Conservation (phyloP, 2,797 vertebrate genomes). For the Chromobotia macracanthus region DNA sequence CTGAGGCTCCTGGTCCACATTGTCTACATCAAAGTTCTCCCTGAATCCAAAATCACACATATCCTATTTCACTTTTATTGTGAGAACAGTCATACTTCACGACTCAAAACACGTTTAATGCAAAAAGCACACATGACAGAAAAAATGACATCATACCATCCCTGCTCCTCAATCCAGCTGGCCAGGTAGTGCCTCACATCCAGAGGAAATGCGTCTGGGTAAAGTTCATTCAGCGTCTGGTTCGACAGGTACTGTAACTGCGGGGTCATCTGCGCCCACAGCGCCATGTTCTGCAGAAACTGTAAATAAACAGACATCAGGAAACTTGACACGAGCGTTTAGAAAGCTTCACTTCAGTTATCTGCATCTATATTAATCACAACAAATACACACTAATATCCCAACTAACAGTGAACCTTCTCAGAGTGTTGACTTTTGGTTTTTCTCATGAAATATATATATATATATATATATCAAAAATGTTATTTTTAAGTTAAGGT, state of each 20-base stretch:
- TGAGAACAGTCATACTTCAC: not conserved
- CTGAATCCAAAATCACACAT: constrained; percentile 58
- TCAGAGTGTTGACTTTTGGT: no score
- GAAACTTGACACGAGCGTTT: not conserved
- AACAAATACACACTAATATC: no score
- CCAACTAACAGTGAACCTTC: no score
- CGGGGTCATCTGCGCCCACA: constrained; percentile 75
- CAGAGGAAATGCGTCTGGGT: constrained; percentile 74
- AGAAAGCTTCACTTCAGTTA: not conserved
- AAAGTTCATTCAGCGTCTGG: constrained; percentile 70
- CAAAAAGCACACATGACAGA: no score
- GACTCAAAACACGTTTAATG: not conserved
- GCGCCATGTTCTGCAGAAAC: constrained; percentile 71
- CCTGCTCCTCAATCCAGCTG: constrained; percentile 78
- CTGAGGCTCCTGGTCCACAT: constrained; percentile 63
- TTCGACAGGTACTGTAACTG: constrained; percentile 67
- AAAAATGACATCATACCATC: constrained; percentile 69
- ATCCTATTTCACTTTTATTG: not conserved
- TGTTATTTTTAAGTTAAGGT: no score
- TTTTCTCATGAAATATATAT: no score
- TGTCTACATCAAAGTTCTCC: constrained; percentile 73
- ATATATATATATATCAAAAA: no score
- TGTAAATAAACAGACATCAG: not conserved
- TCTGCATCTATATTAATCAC: no score
- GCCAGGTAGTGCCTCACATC: constrained; percentile 77